Conservation (phyloP, 2,797 vertebrate species). For the Pipistrellus kuhlii region DNA sequence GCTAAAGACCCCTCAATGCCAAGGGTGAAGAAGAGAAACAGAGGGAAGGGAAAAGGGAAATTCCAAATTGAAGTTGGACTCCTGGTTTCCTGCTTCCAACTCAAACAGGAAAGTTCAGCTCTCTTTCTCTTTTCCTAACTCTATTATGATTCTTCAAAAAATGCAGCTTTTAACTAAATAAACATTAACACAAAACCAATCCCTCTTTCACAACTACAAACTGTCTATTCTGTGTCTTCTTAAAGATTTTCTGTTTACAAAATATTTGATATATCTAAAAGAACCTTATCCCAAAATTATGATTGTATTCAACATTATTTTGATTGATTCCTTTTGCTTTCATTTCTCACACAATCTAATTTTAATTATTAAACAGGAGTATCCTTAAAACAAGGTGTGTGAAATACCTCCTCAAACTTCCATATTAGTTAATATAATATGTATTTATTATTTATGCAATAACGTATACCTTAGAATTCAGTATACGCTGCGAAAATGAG, state of each 20-base stretch:
- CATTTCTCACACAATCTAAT: slow-evolving; percentile 39
- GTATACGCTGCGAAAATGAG: slow-evolving; percentile 23
- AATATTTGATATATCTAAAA: slow-evolving; percentile 14
- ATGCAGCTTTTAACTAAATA: slow-evolving; percentile 42
- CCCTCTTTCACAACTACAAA: slow-evolving; percentile 19
- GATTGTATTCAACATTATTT: background rate
- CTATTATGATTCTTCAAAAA: background rate
- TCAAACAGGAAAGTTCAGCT: background rate
- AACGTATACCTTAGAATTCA: background rate
- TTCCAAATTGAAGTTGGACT: background rate
- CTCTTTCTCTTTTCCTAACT: background rate
- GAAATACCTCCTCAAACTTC: background rate
- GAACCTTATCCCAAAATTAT: background rate
- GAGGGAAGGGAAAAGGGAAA: background rate
- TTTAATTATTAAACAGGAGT: slow-evolving; percentile 26
- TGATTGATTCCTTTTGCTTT: slow-evolving; percentile 19
- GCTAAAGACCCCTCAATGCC: background rate
- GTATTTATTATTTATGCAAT: background rate
- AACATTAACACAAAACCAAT: background rate
- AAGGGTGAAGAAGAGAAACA: background rate
- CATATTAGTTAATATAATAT: too few species aligned
- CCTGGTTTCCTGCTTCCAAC: background rate
- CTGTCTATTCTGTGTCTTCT: background rate
- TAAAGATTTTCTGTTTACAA: slow-evolving; percentile 41
- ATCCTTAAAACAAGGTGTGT: slow-evolving; percentile 32